Conservation (phyloP, 2,888 invertebrate genomes). For the Aleiodes leptofemur region DNA sequence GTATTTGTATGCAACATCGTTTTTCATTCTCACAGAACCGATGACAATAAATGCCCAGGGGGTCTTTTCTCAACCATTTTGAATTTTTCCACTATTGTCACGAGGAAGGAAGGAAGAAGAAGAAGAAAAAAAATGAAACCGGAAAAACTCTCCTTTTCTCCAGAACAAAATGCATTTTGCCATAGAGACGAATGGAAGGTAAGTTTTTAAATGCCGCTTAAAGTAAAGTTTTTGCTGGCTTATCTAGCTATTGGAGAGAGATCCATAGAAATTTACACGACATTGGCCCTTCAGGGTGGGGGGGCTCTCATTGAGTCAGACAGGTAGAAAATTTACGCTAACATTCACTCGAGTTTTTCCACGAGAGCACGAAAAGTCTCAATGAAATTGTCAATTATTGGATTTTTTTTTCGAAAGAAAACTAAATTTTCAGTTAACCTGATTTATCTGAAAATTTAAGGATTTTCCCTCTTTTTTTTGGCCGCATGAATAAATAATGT, state of each 20-base stretch:
- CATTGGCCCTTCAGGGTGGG: neutral
- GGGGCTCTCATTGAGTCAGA: neutral
- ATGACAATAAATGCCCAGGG: slow-evolving; percentile 34
- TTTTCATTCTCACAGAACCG: slow-evolving; percentile 30
- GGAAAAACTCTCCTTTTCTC: slow-evolving; percentile 10
- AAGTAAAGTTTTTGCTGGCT: slow-evolving; percentile 2
- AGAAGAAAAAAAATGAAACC: neutral
- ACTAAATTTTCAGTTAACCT: no score
- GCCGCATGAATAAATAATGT: no score
- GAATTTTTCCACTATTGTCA: neutral
- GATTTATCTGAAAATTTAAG: no score
- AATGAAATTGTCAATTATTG: slow-evolving; percentile 1
- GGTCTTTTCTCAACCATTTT: slow-evolving; percentile 15
- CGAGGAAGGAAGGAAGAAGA: no score
- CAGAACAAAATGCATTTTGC: neutral
- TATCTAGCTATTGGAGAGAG: slow-evolving; percentile 8
- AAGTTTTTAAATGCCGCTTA: slow-evolving; percentile 1
- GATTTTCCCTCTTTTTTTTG: no score
- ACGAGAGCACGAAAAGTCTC: neutral
- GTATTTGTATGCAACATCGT: slow-evolving; percentile 30
- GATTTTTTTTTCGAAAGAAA: no score
- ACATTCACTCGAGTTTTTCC: neutral
- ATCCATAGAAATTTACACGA: neutral
- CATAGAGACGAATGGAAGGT: no score
- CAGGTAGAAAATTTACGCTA: slow-evolving; percentile 5